Evolutionary conservation across 92 coral and sea anemone species (phyloP).

Genomic region (Zoanthus sansibaricus): DNA sequence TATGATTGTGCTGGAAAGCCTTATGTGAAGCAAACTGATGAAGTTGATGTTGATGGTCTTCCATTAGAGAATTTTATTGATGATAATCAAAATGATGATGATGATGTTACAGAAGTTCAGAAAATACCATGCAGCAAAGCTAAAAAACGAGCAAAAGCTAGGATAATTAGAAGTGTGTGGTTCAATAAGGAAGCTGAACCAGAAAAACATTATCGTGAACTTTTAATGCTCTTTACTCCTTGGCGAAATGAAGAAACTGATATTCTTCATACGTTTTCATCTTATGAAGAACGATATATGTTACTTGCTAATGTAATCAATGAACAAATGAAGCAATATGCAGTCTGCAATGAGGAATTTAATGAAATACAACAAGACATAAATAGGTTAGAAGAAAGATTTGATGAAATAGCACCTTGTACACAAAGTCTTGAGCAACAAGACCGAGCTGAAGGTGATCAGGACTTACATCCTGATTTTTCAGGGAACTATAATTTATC

Average conservation of each 20-base stretch:
- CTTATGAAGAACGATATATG: constrained; percentile 35
- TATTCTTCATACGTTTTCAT: constrained; percentile 41
- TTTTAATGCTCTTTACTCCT: constrained; percentile 44
- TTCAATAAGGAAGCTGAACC: no score
- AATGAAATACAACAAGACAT: no score
- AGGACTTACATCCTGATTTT: neutral
- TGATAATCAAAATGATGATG: neutral
- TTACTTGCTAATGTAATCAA: constrained; percentile 28
- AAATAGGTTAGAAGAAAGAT: no score
- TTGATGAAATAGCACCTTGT: no score
- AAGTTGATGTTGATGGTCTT: neutral
- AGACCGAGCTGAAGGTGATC: no score
- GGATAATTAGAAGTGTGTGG: no score
- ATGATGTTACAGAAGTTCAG: neutral
- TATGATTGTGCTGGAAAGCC: neutral
- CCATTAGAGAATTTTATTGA: neutral
- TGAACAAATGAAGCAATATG: constrained; percentile 15
- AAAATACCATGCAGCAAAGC: constrained; percentile 1
- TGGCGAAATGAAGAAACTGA: constrained; percentile 61
- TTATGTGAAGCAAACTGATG: constrained; percentile 3
- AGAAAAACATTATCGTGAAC: constrained; percentile 5
- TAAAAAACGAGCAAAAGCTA: constrained; percentile 2
- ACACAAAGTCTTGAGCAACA: no score
- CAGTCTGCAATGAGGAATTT: no score
- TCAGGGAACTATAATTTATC: neutral